These are phyloP conservation scores for Oxygymnocypris stewartii DNA, from an alignment of 2,113 vertebrate species.

Conservation along the genomic window DNA sequence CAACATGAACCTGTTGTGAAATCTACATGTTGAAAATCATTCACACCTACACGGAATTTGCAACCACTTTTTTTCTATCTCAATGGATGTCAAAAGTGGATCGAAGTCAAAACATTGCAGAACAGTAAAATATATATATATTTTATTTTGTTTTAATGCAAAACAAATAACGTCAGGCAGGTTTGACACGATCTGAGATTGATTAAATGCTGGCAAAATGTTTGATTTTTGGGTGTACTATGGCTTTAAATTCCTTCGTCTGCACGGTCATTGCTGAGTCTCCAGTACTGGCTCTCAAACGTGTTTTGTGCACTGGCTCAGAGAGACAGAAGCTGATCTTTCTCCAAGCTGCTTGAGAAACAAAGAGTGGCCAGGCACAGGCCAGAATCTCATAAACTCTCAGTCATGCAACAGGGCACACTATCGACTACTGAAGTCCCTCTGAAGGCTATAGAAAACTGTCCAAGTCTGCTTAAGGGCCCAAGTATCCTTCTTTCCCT, in stretches of 20 bases:
- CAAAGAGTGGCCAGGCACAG: not conserved
- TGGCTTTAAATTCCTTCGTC: not conserved
- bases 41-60: too few relatives aligned
- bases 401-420: not conserved
- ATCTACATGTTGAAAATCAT: too few relatives aligned
- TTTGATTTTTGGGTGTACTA: not conserved
- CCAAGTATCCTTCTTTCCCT: not conserved
- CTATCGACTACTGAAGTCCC: not conserved
- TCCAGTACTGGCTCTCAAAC: not conserved
- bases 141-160: not conserved
- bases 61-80: too few relatives aligned
- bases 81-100: too few relatives aligned
- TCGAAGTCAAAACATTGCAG: not conserved
- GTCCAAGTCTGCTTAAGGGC: not conserved
- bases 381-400: not conserved
- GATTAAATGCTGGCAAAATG: not conserved
- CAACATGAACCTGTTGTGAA: not conserved
- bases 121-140: not conserved
- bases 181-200: not conserved
- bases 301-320: not conserved
- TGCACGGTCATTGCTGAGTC: not conserved
- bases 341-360: not conserved
- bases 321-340: not conserved
- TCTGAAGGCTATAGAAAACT: not conserved
- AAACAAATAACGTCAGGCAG: not conserved